These are phyloP conservation scores for Oxytorus armatus DNA, from an alignment of 2,888 invertebrate species.

Conservation along the genomic window DNA sequence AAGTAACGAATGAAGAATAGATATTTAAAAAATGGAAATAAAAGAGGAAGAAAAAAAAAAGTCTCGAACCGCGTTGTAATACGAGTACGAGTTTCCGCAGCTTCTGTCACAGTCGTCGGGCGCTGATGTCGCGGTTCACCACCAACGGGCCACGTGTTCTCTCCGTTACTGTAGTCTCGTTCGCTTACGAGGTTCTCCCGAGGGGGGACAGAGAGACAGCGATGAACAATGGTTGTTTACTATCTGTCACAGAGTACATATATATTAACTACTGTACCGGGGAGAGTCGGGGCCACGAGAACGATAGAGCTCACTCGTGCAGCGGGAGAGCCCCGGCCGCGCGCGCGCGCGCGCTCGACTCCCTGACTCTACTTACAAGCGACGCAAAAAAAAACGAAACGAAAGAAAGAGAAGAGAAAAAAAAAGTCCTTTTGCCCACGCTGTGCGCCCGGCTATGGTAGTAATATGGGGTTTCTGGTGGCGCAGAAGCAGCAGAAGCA, in stretches of 20 bases:
- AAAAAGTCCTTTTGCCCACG: slow-evolving; percentile 19
- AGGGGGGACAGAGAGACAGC: too few species aligned
- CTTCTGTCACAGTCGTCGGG: slow-evolving; percentile 5
- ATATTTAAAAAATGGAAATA: too few species aligned
- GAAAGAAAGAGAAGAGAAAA: slow-evolving; percentile 17
- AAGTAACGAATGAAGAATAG: too few species aligned
- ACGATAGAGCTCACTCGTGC: background rate
- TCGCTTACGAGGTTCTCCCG: background rate
- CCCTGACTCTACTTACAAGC: slow-evolving; percentile 33
- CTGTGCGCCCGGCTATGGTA: slow-evolving; percentile 26
- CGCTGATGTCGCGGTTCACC: slow-evolving; percentile 37
- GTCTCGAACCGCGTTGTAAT: background rate
- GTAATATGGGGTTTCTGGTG: slow-evolving; percentile 20
- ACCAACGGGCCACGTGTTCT: slow-evolving; percentile 56
- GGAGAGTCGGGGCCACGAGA: slow-evolving; percentile 5
- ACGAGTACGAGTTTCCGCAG: slow-evolving; percentile 14
- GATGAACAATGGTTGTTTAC: slow-evolving; percentile 76
- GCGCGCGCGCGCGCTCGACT: too few species aligned
- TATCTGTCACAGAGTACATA: slow-evolving; percentile 74
- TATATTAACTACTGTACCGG: too few species aligned
- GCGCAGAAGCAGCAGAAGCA: slow-evolving; percentile 53
- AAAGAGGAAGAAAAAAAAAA: background rate
- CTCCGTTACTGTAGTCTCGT: slow-evolving; percentile 24
- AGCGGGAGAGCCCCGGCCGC: slow-evolving; percentile 17
- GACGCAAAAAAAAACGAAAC: background rate